phyloP scores from a whole-genome alignment of 53 echinoderm and acorn worm genomes.

The Paracentrotus lividus region DNA sequence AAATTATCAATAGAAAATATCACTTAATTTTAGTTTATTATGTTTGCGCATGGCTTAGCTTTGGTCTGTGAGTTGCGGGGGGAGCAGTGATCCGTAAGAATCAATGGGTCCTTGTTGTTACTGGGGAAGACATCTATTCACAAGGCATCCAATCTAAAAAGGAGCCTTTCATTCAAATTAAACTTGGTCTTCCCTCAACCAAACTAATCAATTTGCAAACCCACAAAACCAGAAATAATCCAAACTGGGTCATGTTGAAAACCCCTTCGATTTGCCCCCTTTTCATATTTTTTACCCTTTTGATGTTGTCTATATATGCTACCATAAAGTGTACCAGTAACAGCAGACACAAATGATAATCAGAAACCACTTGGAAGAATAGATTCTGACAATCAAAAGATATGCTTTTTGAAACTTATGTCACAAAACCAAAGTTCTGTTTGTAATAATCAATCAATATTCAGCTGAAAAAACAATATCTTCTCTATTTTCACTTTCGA shows the following conservation, averaged over 20 bases:
- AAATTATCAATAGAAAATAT: background rate
- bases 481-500: background rate
- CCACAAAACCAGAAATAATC: background rate
- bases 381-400: background rate
- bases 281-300: background rate
- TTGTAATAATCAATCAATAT: background rate
- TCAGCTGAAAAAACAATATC: background rate
- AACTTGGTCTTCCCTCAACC: constrained; percentile 2
- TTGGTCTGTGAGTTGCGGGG: background rate
- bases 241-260: constrained; percentile 29
- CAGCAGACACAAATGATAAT: background rate
- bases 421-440: background rate
- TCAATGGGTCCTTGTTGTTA: constrained; percentile 8
- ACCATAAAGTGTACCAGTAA: background rate
- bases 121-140: background rate
- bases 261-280: background rate
- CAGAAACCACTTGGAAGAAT: too few relatives aligned
- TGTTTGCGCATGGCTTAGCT: background rate
- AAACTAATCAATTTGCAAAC: constrained; percentile 25
- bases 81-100: background rate
- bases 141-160: background rate
- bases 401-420: background rate
- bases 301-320: background rate
- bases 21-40: background rate
- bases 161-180: constrained; percentile 47